Evolutionary conservation across 2,888 invertebrate species (phyloP).

Genomic region (Eutolmus rufibarbis): DNA sequence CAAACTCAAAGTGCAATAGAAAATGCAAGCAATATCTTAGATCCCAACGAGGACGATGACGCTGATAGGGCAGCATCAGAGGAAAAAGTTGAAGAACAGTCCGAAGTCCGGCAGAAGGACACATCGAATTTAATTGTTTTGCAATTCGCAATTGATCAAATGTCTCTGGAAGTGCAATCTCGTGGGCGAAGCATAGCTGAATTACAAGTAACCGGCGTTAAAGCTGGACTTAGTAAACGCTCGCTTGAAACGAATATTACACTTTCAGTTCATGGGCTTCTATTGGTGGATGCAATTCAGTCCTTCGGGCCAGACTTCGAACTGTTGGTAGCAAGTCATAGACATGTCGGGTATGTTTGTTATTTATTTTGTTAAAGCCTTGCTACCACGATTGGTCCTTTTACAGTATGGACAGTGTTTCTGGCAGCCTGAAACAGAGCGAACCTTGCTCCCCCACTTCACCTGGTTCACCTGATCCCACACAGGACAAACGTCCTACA

Average conservation of each 20-base stretch:
- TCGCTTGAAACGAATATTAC: conserved; percentile 78
- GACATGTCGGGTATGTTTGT: conserved; percentile 79
- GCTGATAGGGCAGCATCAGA: neutral
- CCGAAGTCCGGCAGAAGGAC: neutral
- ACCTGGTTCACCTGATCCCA: conserved; percentile 75
- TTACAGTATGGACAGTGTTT: conserved; percentile 87
- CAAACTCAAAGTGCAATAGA: neutral
- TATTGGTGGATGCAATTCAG: conserved; percentile 93
- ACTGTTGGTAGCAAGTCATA: conserved; percentile 91
- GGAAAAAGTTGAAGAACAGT: neutral
- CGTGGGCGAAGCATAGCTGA: conserved; percentile 90
- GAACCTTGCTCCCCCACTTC: conserved; percentile 90
- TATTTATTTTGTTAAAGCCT: neutral
- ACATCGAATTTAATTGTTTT: conserved; percentile 69
- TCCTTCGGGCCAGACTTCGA: conserved; percentile 96
- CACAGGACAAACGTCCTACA: conserved; percentile 60
- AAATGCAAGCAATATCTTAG: neutral
- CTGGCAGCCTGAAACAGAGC: conserved; percentile 90
- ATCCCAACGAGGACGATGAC: neutral
- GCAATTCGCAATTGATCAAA: conserved; percentile 86
- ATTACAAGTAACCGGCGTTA: conserved; percentile 89
- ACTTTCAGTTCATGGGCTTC: conserved; percentile 88
- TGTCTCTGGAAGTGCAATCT: conserved; percentile 87
- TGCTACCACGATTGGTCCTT: neutral
- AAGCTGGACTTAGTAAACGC: conserved; percentile 76